Evolutionary conservation across 2,113 vertebrate genomes (phyloP).

Genomic region (Pseudonaja textilis): DNA sequence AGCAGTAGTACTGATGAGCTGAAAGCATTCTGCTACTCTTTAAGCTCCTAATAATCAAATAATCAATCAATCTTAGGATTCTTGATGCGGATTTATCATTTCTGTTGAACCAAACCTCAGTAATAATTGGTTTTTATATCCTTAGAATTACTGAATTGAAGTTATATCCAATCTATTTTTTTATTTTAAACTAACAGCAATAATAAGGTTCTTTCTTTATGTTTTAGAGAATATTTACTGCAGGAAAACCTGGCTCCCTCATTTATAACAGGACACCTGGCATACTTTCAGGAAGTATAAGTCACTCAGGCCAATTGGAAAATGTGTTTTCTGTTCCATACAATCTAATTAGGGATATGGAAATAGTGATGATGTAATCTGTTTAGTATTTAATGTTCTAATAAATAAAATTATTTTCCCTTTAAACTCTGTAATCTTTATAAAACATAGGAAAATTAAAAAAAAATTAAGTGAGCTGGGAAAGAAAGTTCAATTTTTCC

Average conservation of each 20-base stretch:
- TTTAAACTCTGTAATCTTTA: background rate
- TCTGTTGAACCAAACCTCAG: slow-evolving; percentile 39
- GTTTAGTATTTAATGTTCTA: background rate
- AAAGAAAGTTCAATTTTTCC: background rate
- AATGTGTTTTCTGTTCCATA: background rate
- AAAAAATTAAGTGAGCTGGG: background rate
- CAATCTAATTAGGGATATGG: background rate
- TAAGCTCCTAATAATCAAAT: slow-evolving; percentile 12
- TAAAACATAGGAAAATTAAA: background rate
- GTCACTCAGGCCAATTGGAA: background rate
- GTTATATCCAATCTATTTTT: slow-evolving; percentile 23
- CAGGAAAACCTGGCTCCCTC: slow-evolving; percentile 35
- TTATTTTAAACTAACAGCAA: slow-evolving; percentile 54
- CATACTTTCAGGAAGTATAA: slow-evolving; percentile 22
- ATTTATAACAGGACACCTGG: slow-evolving; percentile 43
- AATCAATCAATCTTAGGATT: slow-evolving; percentile 17
- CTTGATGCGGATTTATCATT: slow-evolving; percentile 26
- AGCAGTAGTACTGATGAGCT: background rate
- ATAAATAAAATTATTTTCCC: background rate
- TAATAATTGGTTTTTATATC: slow-evolving; percentile 43
- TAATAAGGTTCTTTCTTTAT: slow-evolving; percentile 18
- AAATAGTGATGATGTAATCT: background rate
- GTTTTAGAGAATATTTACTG: slow-evolving; percentile 41
- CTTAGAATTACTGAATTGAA: slow-evolving; percentile 31
- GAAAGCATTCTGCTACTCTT: background rate